A percentile compares a stretch with the other conserved stretches of the same genome.
Evolutionary conservation across 2,888 invertebrate genomes (phyloP).

Genomic region (Marasmarcha lunaedactyla): DNA sequence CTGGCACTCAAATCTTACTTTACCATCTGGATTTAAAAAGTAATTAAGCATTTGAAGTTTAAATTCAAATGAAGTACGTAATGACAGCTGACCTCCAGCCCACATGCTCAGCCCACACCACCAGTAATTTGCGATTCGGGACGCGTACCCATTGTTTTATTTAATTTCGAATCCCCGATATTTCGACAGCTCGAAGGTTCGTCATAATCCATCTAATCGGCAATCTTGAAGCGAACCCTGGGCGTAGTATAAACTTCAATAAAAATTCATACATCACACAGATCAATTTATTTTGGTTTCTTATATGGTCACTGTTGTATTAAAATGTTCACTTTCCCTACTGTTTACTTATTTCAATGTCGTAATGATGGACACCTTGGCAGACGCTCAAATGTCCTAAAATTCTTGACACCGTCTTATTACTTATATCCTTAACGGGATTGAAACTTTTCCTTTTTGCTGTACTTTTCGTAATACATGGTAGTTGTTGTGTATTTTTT

Average conservation of each 20-base stretch:
- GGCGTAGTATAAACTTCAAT: background rate
- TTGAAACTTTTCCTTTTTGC: constrained; percentile 5
- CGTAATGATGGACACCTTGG: constrained; percentile 5
- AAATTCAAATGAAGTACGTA: no score
- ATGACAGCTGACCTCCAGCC: constrained; percentile 47
- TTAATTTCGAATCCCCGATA: constrained; percentile 37
- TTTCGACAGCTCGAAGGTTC: constrained; percentile 24
- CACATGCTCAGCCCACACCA: constrained; percentile 57
- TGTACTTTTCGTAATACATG: constrained; percentile 5
- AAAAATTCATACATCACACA: background rate
- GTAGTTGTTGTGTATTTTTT: constrained; percentile 24
- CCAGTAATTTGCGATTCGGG: constrained; percentile 53
- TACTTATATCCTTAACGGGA: background rate
- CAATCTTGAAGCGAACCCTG: constrained; percentile 3
- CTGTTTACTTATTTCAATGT: constrained; percentile 2
- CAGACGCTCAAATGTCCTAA: constrained; percentile 2
- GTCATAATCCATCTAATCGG: constrained; percentile 6
- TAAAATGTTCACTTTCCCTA: constrained; percentile 5
- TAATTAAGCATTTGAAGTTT: no score
- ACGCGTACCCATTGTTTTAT: constrained; percentile 58
- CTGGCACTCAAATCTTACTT: no score
- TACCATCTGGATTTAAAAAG: no score
- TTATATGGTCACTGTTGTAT: constrained; percentile 5
- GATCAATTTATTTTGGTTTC: constrained; percentile 4
- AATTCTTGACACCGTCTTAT: background rate